These are phyloP conservation scores for Lampris incognitus DNA, from an alignment of 2,113 vertebrate genomes.

Conservation along the genomic window DNA sequence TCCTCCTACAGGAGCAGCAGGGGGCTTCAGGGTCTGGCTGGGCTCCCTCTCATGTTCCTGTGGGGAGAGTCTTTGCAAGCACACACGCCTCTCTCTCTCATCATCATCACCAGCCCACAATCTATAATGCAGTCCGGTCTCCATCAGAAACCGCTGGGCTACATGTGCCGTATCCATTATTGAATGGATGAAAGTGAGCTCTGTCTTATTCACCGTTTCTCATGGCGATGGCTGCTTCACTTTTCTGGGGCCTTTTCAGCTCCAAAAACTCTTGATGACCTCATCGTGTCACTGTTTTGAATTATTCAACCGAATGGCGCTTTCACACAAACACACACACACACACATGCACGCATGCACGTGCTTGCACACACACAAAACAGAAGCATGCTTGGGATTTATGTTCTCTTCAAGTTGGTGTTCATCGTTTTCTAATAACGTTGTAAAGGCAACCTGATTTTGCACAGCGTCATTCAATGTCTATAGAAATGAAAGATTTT, in stretches of 20 bases:
- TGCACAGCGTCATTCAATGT: too few species aligned
- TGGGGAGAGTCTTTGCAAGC: slow-evolving; percentile 68
- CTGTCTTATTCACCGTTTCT: slow-evolving; percentile 32
- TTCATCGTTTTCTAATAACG: too few species aligned
- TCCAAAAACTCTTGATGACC: slow-evolving; percentile 31
- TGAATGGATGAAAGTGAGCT: slow-evolving; percentile 62
- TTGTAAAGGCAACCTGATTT: too few species aligned
- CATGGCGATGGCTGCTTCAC: slow-evolving; percentile 33
- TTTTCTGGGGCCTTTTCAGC: slow-evolving; percentile 28
- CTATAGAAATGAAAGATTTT: too few species aligned
- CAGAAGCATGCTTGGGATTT: not conserved
- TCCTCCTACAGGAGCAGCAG: slow-evolving; percentile 35
- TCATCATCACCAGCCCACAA: slow-evolving; percentile 63
- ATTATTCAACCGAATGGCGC: slow-evolving; percentile 64
- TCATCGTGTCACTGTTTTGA: slow-evolving; percentile 53
- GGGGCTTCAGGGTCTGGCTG: not conserved
- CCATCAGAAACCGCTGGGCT: slow-evolving; percentile 53
- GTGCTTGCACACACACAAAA: not conserved
- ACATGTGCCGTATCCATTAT: slow-evolving; percentile 70
- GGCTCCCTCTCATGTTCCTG: slow-evolving; percentile 65
- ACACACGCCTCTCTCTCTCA: slow-evolving; percentile 58
- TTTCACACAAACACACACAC: slow-evolving; percentile 5
- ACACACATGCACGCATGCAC: slow-evolving; percentile 16
- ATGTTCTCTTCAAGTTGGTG: too few species aligned
- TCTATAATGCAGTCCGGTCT: slow-evolving; percentile 70